Evolutionary conservation across 2,113 vertebrate genomes (phyloP).

Genomic region (Himantopus leucocephalus): DNA sequence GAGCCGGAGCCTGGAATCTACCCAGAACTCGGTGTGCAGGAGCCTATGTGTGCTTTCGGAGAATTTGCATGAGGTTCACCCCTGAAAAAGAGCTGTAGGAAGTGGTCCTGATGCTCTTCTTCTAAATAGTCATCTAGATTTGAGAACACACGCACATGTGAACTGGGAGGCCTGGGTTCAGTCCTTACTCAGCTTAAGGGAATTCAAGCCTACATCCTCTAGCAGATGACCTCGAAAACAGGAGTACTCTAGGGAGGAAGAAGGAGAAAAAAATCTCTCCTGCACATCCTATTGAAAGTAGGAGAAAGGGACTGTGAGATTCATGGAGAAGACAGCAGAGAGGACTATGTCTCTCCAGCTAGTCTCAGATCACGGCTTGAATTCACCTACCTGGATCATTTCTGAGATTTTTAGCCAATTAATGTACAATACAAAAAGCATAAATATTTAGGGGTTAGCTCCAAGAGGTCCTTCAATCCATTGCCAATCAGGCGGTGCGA

Average conservation of each 20-base stretch:
- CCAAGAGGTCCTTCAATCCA: neutral
- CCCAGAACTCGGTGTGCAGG: neutral
- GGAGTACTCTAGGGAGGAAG: neutral
- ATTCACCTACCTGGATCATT: neutral
- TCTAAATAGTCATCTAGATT: neutral
- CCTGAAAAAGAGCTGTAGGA: neutral
- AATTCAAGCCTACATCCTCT: neutral
- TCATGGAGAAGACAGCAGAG: neutral
- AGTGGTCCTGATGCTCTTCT: neutral
- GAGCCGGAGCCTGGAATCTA: neutral
- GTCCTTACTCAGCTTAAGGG: neutral
- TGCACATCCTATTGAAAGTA: neutral
- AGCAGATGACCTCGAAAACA: neutral
- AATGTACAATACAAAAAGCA: neutral
- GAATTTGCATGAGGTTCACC: neutral
- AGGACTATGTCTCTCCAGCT: neutral
- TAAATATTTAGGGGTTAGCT: neutral
- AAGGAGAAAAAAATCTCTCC: neutral
- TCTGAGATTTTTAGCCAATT: neutral
- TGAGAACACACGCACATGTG: neutral
- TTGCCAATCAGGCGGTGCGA: neutral
- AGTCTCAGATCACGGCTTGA: neutral
- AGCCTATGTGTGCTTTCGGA: neutral
- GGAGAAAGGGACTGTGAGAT: neutral
- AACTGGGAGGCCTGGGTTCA: neutral